A percentile compares a stretch with the other conserved stretches of the same genome.
phyloP scores from a whole-genome alignment of 37 sponge, comb jelly and placozoan species.

The Halisarca cf. caerulea region DNA sequence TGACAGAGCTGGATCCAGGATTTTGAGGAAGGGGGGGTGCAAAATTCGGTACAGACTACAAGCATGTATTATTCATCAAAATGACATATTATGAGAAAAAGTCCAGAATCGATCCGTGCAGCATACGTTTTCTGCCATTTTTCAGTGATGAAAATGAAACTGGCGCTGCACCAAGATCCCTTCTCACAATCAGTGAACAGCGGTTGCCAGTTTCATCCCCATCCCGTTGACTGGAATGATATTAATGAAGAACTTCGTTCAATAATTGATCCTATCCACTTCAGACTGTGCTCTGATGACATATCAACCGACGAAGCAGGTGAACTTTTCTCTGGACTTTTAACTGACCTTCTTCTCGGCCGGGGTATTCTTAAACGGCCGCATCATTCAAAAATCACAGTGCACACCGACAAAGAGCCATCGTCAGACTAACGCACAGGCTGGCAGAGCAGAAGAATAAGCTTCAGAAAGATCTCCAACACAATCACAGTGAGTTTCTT shows the following conservation, averaged over 20 bases:
- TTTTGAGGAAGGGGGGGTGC: too few species aligned
- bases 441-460: not conserved
- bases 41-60: too few species aligned
- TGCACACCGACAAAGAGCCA: not conserved
- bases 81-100: too few species aligned
- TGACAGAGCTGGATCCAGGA: too few species aligned
- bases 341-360: too few species aligned
- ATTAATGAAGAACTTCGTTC: conserved; percentile 11
- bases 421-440: not conserved
- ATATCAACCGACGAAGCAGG: conserved; percentile 1
- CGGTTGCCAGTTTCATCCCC: not conserved
- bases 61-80: too few species aligned
- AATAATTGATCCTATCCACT: conserved; percentile 9
- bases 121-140: too few species aligned
- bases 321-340: not conserved
- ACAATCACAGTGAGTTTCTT: not conserved
- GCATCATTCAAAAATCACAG: too few species aligned
- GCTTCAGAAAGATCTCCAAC: not conserved
- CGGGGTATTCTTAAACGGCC: too few species aligned
- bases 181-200: conserved; percentile 23
- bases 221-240: not conserved
- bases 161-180: not conserved
- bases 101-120: too few species aligned
- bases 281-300: not conserved
- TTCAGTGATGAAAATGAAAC: too few species aligned